Base-by-base conservation (phyloP, 2,113 vertebrate species). In the Stigmatopora nigra region DNA sequence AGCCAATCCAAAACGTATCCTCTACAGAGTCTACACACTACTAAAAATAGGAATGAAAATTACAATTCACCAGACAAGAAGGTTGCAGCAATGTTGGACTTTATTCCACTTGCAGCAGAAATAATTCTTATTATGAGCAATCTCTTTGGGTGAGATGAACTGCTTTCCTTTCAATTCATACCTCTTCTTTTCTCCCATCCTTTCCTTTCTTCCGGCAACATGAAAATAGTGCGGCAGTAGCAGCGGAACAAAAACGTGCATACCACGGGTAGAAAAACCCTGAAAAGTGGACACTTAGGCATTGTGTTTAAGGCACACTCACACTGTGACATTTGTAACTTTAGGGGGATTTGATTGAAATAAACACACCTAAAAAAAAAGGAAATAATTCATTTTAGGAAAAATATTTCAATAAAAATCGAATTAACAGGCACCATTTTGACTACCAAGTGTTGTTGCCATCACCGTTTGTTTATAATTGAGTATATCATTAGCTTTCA, bases 31-130 rank as follows among this genome's bases (percentile, higher is more conserved):
- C 38, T 41, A 51, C 47, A 5, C 5, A 16, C 15, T 48, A 51
- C 17, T 3, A 20, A 51, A 19, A 52, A 20, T 19, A 31, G 25
- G 17, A 49, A 49, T 49, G 47, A 49, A 31, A 31, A 31, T 31
- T 31, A 41, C 38, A 41, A 19, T 53, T 22, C 19, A 53, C 5
- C 3, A 56, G 12, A 70, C 49, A 13, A 31, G 19, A 22, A 1
- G 6, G 5, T 25, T 1, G 35, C 44, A 51, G 7, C 5, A 44
- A 55, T 15, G n/a, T 73, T 77, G 63, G 59, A 57, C 11, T 84
- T 86, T 86, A 84, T 84, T 86, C 45, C 78, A 73, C 63, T 65
- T 77, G 62, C 66, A 70, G 70, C 64, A 66, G 65, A 70, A 14
- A 61, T 19, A 3, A 73, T 62, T 71, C 49, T 64, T 65, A 46